phyloP scores from a whole-genome alignment of 2,113 vertebrate genomes.

The Cyprinus carpio region DNA sequence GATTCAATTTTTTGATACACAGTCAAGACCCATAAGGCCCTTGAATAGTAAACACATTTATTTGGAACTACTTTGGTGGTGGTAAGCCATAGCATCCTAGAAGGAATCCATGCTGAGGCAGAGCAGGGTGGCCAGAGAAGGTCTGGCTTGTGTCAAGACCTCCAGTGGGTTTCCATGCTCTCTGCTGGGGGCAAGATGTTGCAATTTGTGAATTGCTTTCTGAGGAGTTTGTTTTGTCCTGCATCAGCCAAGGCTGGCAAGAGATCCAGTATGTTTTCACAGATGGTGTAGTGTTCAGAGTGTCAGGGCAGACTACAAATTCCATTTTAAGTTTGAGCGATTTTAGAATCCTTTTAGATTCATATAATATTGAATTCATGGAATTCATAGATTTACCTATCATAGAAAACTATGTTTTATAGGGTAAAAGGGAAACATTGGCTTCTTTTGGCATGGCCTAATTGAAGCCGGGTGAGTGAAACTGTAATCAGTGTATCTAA shows the following conservation, averaged over 20 bases:
- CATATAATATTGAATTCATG: neutral
- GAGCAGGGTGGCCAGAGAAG: slow-evolving; percentile 12
- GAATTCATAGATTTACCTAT: neutral
- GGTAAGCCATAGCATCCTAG: slow-evolving; percentile 40
- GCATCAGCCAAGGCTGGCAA: slow-evolving; percentile 44
- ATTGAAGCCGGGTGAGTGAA: slow-evolving; percentile 50
- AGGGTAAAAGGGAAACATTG: slow-evolving; percentile 28
- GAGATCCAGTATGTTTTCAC: slow-evolving; percentile 34
- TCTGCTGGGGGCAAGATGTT: slow-evolving; percentile 49
- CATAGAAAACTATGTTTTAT: neutral
- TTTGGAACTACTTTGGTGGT: slow-evolving; percentile 9
- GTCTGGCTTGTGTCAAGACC: slow-evolving; percentile 39
- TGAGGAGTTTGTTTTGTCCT: slow-evolving; percentile 46
- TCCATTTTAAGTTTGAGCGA: neutral
- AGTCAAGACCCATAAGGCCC: neutral
- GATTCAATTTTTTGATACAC: neutral
- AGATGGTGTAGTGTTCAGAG: neutral
- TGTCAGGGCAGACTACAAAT: neutral
- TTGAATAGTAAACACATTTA: neutral
- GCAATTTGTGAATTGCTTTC: slow-evolving; percentile 50
- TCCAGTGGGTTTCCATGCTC: slow-evolving; percentile 41
- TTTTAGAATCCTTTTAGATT: neutral
- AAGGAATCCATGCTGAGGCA: slow-evolving; percentile 23
- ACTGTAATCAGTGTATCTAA: slow-evolving; percentile 50
- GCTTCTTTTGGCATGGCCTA: slow-evolving; percentile 40